Conservation (phyloP, 1,140 invertebrate species). For the Bilobella aurantiaca region DNA sequence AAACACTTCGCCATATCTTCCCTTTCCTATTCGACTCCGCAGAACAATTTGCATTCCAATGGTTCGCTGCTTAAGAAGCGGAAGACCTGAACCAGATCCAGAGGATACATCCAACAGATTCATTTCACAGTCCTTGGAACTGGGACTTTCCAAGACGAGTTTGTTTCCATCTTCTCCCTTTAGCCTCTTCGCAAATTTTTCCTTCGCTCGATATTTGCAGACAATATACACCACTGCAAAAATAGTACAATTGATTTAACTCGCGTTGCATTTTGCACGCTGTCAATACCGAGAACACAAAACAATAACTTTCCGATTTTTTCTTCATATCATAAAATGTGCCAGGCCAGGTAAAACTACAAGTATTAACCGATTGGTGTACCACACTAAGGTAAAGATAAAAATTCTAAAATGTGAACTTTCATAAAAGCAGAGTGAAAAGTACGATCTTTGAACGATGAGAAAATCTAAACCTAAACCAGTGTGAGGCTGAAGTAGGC, state of each 20-base stretch:
- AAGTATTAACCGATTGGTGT: no score
- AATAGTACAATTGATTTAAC: slow-evolving; percentile 38
- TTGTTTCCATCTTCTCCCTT: not conserved
- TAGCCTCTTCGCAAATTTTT: not conserved
- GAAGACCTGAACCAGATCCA: slow-evolving; percentile 81
- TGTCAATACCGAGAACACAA: no score
- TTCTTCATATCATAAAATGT: no score
- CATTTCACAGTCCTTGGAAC: slow-evolving; percentile 29
- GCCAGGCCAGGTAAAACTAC: no score
- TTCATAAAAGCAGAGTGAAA: no score
- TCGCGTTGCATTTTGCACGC: slow-evolving; percentile 38
- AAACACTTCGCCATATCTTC: slow-evolving; percentile 85
- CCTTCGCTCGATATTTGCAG: not conserved
- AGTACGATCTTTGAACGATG: no score
- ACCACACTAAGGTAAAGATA: no score
- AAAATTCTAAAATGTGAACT: no score
- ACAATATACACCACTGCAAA: not conserved
- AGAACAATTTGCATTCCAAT: slow-evolving; percentile 86
- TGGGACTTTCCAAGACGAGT: not conserved
- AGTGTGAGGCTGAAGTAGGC: no score
- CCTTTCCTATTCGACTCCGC: slow-evolving; percentile 75
- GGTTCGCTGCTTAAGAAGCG: slow-evolving; percentile 79
- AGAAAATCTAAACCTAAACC: no score
- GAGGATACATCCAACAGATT: slow-evolving; percentile 58
- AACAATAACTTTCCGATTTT: no score